Base-by-base conservation (phyloP, 2,113 vertebrate genomes). In the Ancistrus triradiatus region DNA sequence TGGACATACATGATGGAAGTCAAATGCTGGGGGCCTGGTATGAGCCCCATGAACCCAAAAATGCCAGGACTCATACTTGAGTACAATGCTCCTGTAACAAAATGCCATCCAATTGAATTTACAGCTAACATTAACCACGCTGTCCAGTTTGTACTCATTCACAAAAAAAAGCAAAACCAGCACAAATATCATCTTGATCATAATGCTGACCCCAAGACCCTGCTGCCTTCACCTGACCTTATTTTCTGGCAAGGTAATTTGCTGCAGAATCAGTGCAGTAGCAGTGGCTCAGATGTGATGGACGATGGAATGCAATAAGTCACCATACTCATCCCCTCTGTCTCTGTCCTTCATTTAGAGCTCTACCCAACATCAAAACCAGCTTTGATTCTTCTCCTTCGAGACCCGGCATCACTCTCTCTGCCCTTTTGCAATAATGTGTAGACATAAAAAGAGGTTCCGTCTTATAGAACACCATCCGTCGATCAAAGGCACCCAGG, bases 361-460 rank as follows among this genome's bases (percentile, higher is more conserved):
- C 44, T 68, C 70, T 72, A 72, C 59, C 67, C 61, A 31, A 81
- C 82, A 81, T 87, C 84, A 87, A 86, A 87, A 80, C 63, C 19
- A 10, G 53, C 81, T 84, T 85, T 86, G 80, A 85, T 83, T 80
- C 76, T 18, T 46, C 38, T 27, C 52, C 43, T 50, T 17, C 6
- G 78, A 78, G 82, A 63, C 56, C 60, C 72, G 69, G 78, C 56
- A 64, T 66, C 73, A 72, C 25, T 48, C 64, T 50, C 14, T 58
- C 55, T 53, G 66, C 72, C 74, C 78, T 86, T 83, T 77, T 78
- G 76, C 75, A 76, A 70, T 80, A 78, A 83, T 77, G 73, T 74
- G 64, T 68, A 43, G 37, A 62, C 48, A 73, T 75, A 74, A 83
- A 46, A 71, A 28, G 27, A 61, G 66, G 73, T 69, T 73, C 71